Evolutionary conservation across 2,888 invertebrate species (phyloP), one percentile per base, ranked within the genome.

Genomic region (Eristalinus aeneus): DNA sequence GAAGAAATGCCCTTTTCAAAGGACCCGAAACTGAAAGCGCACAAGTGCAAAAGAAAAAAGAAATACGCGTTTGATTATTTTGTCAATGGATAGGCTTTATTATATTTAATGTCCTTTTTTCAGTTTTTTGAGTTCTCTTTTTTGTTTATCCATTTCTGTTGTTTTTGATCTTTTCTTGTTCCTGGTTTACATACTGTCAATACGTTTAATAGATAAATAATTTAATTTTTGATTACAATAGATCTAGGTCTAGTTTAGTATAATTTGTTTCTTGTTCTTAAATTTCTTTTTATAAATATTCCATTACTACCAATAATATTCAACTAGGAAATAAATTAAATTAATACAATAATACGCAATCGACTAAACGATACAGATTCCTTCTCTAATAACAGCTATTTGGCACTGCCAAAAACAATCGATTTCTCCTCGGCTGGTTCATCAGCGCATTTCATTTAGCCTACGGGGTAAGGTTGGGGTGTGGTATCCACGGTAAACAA

Each of bases 201-300:
- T 79, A 69, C 32, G 20, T 77, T 72, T 78, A 73, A 77, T 80
- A 72, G 71, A 81, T 85, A 85, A 85, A 81, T 85, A 81, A 85
- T 76, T 85, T 81, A 76, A 46, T 60, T 80, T 31, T 68, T 61
- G 68, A 76, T 69, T 76, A 76, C 16, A 76, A 54, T 68, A 61
- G 31, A 23, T 46, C 54, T 58, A 32, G 10, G 56, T 77, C 77
- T 65, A 16, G 65, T 80, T 46, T 76, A 36, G n/a, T 72, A 61
- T 58, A 61, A 32, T 72, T n/a, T 72, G 12, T 60, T 72, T 78
- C 11, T 16, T 20, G 16, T 34, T 31, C n/a, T 27, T 23, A 10
- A 32, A 32, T 56, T 16, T 16, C 16, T 36, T 36, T 77, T 69
- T 61, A 86, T 82, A 86, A 86, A 86, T 86, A 82, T 77, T 82